Conservation (phyloP, 2,888 invertebrate species). For the Aspidapion aeneum region DNA sequence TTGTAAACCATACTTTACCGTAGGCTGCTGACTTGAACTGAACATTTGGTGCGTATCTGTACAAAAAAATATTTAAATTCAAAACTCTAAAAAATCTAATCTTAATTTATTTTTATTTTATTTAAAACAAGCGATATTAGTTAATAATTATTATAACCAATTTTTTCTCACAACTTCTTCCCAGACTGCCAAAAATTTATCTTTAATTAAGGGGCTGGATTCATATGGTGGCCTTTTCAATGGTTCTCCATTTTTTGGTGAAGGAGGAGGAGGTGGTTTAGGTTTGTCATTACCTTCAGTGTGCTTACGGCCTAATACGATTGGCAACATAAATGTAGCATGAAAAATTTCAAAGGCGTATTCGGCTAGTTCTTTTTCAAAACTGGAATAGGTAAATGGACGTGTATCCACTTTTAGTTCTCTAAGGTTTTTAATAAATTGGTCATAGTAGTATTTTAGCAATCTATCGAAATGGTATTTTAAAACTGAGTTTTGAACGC, state of each 20-base stretch:
- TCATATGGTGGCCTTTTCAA: constrained; percentile 6
- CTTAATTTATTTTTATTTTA: too few relatives aligned
- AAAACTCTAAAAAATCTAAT: too few relatives aligned
- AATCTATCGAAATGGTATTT: constrained; percentile 47
- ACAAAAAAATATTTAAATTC: too few relatives aligned
- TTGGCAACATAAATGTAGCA: constrained; percentile 42
- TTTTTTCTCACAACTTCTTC: not conserved
- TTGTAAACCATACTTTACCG: constrained; percentile 53
- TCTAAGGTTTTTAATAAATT: constrained; percentile 45
- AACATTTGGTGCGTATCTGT: too few relatives aligned
- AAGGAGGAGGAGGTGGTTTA: not conserved
- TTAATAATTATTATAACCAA: not conserved
- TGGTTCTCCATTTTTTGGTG: not conserved
- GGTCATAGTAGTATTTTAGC: constrained; percentile 49
- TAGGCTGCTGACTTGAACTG: too few relatives aligned
- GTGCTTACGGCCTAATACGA: constrained; percentile 22
- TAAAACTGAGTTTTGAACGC: constrained; percentile 45
- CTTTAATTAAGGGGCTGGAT: not conserved
- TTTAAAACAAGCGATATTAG: too few relatives aligned
- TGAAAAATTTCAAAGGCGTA: constrained; percentile 44
- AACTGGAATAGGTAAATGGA: constrained; percentile 43
- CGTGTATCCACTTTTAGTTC: constrained; percentile 35
- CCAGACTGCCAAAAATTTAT: not conserved
- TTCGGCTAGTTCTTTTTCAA: constrained; percentile 42
- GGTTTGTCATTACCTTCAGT: not conserved